Conservation (phyloP, 2,888 invertebrate genomes). For the Molanna angustata region DNA sequence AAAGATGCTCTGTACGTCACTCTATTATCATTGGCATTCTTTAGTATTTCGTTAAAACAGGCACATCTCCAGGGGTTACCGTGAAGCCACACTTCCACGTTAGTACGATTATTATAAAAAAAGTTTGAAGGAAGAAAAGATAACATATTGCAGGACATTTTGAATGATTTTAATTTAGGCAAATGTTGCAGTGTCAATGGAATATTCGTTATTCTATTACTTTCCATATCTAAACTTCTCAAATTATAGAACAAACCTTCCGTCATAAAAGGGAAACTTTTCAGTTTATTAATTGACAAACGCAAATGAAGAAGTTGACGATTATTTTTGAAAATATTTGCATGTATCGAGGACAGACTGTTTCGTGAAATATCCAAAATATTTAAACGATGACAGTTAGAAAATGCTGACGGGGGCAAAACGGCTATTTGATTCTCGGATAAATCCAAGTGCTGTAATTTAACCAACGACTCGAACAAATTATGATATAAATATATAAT, state of each 20-base stretch:
- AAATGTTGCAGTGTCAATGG: not conserved
- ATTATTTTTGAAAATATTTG: not conserved
- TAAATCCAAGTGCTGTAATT: conserved; percentile 1
- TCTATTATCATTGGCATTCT: not conserved
- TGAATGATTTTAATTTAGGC: not conserved
- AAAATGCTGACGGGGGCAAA: too few relatives aligned
- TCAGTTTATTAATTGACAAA: not conserved
- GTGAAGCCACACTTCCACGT: not conserved
- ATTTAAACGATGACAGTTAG: not conserved
- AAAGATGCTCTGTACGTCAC: not conserved
- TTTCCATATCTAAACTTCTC: too few relatives aligned
- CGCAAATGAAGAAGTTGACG: not conserved
- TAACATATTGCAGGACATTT: not conserved
- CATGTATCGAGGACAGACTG: not conserved
- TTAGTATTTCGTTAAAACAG: not conserved
- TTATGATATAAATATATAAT: too few relatives aligned
- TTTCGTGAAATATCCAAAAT: conserved; percentile 2
- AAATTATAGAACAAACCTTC: too few relatives aligned
- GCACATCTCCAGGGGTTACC: conserved; percentile 12
- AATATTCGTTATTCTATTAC: not conserved
- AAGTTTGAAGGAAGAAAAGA: not conserved
- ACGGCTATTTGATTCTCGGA: conserved; percentile 1
- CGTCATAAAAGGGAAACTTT: not conserved
- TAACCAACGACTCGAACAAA: not conserved
- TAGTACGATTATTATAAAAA: not conserved